A percentile compares a stretch with the other conserved stretches of the same genome.
These are phyloP conservation scores for Andinoacara biseriatus DNA, from an alignment of 2,113 vertebrate genomes.

Conservation along the genomic window DNA sequence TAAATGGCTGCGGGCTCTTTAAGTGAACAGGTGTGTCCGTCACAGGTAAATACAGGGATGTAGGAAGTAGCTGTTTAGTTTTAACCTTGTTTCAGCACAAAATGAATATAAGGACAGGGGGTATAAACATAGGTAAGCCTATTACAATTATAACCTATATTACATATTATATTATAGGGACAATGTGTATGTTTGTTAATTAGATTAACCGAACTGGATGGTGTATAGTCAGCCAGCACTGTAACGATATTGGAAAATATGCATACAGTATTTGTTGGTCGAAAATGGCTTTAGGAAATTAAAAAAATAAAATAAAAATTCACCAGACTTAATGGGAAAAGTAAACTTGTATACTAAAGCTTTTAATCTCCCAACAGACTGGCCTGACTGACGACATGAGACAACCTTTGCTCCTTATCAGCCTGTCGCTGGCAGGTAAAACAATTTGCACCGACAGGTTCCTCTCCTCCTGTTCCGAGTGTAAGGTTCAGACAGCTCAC, in stretches of 20 bases:
- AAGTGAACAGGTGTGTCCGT: conserved; percentile 68
- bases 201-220: not conserved
- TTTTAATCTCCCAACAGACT: conserved; percentile 46
- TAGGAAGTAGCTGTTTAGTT: conserved; percentile 53
- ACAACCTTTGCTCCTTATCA: conserved; percentile 41
- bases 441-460: conserved; percentile 10
- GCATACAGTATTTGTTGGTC: not conserved
- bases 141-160: not conserved
- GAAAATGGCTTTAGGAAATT: no score
- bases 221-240: not conserved
- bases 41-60: conserved; percentile 37
- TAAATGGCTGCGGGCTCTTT: conserved; percentile 46
- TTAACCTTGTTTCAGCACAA: not conserved
- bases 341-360: not conserved
- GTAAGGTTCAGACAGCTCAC: not conserved
- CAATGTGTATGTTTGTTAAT: not conserved
- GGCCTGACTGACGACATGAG: conserved; percentile 77
- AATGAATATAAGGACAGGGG: conserved; percentile 46
- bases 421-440: conserved; percentile 74
- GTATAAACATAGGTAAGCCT: conserved; percentile 55
- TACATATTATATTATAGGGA: not conserved
- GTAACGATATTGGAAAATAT: not conserved
- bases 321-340: no score
- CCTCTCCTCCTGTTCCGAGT: not conserved
- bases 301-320: no score